Evolutionary conservation across 2,797 vertebrate species (phyloP).

Genomic region (Notolabrus celidotus): DNA sequence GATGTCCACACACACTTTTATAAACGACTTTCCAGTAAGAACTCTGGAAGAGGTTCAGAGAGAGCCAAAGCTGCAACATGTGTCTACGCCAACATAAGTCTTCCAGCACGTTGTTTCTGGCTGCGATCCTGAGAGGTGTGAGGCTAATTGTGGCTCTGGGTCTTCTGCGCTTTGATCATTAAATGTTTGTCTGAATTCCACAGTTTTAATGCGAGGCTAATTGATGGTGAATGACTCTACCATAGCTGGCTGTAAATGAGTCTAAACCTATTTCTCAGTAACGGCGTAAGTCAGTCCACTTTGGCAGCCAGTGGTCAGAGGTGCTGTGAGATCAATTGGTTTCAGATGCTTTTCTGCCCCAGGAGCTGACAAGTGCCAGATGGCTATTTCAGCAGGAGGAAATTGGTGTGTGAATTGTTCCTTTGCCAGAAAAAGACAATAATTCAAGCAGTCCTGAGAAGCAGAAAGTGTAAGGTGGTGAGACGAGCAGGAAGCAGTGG

Average conservation of each 20-base stretch:
- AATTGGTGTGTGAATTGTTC: constrained; percentile 39
- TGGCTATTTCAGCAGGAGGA: constrained; percentile 52
- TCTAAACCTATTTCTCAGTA: constrained; percentile 7
- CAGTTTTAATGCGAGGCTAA: constrained; percentile 19
- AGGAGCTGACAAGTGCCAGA: constrained; percentile 45
- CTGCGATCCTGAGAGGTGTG: constrained; percentile 5
- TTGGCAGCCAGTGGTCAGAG: constrained; percentile 41
- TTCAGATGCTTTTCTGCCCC: constrained; percentile 39
- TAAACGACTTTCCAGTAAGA: constrained; percentile 1
- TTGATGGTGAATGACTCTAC: constrained; percentile 20
- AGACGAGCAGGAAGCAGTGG: constrained; percentile 1
- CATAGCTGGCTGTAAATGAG: constrained; percentile 22
- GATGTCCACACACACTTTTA: constrained; percentile 4
- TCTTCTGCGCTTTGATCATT: not conserved
- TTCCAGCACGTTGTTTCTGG: not conserved
- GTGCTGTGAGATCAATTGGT: constrained; percentile 56
- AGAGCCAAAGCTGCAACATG: too few relatives aligned
- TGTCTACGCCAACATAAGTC: too few relatives aligned
- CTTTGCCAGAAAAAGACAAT: constrained; percentile 24
- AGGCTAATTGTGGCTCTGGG: not conserved
- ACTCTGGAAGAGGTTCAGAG: constrained; percentile 1
- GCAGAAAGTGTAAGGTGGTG: constrained; percentile 1
- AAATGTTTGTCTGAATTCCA: constrained; percentile 21
- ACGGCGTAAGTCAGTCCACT: constrained; percentile 26
- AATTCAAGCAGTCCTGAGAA: constrained; percentile 24